Conservation (phyloP, 2,113 vertebrate species). For the Hippocampus mohnikei region DNA sequence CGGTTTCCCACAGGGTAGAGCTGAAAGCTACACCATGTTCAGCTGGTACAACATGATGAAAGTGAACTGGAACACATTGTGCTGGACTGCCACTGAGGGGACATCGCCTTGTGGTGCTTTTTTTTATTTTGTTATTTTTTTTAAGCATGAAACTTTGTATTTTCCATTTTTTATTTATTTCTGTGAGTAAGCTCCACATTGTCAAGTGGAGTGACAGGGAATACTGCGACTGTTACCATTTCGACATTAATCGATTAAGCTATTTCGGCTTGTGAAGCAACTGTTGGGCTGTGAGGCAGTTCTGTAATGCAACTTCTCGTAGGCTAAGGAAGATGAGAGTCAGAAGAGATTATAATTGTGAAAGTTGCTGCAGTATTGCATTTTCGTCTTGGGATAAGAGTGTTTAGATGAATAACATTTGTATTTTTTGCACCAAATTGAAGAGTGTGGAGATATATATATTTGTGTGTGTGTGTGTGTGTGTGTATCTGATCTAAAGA, state of each 20-base stretch:
- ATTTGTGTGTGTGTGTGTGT: too few relatives aligned
- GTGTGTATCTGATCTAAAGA: too few relatives aligned
- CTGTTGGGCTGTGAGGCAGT: constrained; percentile 24
- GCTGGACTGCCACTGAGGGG: constrained; percentile 70
- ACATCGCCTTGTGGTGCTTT: constrained; percentile 62
- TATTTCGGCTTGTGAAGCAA: constrained; percentile 47
- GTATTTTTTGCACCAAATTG: too few relatives aligned
- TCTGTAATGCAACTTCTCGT: constrained; percentile 29
- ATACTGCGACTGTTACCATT: constrained; percentile 40
- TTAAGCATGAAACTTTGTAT: constrained; percentile 54
- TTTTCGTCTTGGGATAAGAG: background rate
- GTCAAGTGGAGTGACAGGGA: constrained; percentile 36
- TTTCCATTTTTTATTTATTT: constrained; percentile 21
- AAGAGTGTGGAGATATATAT: too few relatives aligned
- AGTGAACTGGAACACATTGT: constrained; percentile 75
- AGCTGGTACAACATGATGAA: constrained; percentile 73
- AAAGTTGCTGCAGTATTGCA: constrained; percentile 17
- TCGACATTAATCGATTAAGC: constrained; percentile 55
- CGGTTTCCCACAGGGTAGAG: constrained; percentile 71
- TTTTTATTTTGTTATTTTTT: constrained; percentile 46
- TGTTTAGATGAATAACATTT: too few relatives aligned
- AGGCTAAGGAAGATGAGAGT: constrained; percentile 16
- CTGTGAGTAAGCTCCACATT: constrained; percentile 43
- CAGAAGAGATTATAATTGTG: constrained; percentile 1
- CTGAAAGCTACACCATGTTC: constrained; percentile 75